Conservation (phyloP, 2,888 invertebrate species). For the Cryptus viduatorius region DNA sequence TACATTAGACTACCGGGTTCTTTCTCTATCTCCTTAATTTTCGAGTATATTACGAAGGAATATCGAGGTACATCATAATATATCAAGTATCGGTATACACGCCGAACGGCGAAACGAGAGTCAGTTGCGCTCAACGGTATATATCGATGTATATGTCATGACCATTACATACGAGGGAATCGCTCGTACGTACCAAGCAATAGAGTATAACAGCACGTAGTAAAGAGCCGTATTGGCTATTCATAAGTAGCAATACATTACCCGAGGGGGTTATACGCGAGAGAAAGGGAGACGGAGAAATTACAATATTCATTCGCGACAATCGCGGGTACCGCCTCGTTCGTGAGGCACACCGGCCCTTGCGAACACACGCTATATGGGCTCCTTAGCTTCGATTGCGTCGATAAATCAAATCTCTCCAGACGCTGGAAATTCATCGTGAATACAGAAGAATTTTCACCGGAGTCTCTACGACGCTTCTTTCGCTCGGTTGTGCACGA, state of each 20-base stretch:
- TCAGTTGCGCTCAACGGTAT: constrained; percentile 41
- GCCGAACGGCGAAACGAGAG: constrained; percentile 50
- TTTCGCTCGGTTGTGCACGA: constrained; percentile 42
- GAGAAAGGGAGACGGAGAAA: constrained; percentile 71
- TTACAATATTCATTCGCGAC: constrained; percentile 79
- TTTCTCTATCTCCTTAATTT: constrained; percentile 39
- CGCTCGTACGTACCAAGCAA: constrained; percentile 46
- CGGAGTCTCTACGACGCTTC: constrained; percentile 10
- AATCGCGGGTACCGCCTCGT: constrained; percentile 67
- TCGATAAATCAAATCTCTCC: constrained; percentile 78
- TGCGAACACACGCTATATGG: constrained; percentile 5
- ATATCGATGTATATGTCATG: constrained; percentile 20
- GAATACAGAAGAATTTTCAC: constrained; percentile 72
- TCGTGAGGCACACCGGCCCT: constrained; percentile 53
- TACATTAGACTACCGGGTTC: constrained; percentile 16
- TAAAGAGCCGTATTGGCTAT: constrained; percentile 47
- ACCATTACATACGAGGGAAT: constrained; percentile 28
- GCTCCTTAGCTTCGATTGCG: constrained; percentile 73
- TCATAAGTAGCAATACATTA: constrained; percentile 68
- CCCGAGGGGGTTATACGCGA: constrained; percentile 43
- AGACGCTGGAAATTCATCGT: constrained; percentile 77
- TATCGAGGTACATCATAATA: constrained; percentile 54
- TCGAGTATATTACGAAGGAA: constrained; percentile 43
- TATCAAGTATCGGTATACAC: constrained; percentile 56
- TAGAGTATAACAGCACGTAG: constrained; percentile 48